Base-by-base conservation (phyloP, 2,888 invertebrate species). In the Dolichopus griseipennis region DNA sequence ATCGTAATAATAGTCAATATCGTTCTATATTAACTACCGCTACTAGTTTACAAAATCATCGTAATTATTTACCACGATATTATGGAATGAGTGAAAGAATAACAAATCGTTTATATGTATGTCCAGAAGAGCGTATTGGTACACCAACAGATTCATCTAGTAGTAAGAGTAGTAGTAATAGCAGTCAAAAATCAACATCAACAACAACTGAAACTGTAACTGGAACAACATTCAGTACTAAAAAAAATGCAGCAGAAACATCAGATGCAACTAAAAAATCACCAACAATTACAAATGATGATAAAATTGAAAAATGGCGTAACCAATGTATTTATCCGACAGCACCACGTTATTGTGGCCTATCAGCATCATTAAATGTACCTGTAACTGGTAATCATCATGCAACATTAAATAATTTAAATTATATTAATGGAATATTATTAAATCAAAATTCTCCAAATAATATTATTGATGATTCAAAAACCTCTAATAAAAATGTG, bases 301-400 rank as follows among this genome's bases (percentile, higher is more conserved):
- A 63, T 33, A 63, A 63, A 21, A 27, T 63, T 33, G 18, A 63
- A 43, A 81, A 81, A 67, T 81, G 81, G 81, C 79, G 81, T 7
- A 79, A 80, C 70, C 78, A 81, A 69, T 76, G 78, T 69, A 75
- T 78, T 65, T 78, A 74, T 70, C 21, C 20, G 34, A 74, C 76
- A 34, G 62, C 10, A 20, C 18, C 37, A 34, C 64, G 64, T 64
- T 34, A 64, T 64, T 64, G 64, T 64, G 64, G 64, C 37, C 20
- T 64, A 64, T 64, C 64, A 64, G 10, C 37, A 34, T 34, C 64
- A 37, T 64, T 37, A 64, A 64, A 34, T 63, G 27, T 63, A 63
- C 63, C 63, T 27, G 27, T 33, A 5, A 63, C 15, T 33, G 27
- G 52, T 52, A 52, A 18, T 52, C 27, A 18, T 52, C 52, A 52